Evolutionary conservation across 2,797 vertebrate species (phyloP).

Genomic region (Darevskia nairensis): DNA sequence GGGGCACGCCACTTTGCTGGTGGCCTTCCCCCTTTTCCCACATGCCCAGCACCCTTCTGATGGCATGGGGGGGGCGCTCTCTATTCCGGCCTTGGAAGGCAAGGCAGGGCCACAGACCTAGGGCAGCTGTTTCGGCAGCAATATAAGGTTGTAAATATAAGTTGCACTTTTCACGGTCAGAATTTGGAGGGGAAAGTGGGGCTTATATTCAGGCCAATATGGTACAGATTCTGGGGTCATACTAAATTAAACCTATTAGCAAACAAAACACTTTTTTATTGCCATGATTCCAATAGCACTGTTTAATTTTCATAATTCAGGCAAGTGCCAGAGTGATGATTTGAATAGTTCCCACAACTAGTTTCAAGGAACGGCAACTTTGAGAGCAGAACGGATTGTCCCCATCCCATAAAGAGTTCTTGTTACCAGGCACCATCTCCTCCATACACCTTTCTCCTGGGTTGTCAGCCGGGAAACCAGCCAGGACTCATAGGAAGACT

Average conservation of each 20-base stretch:
- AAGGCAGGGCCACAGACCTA: no score
- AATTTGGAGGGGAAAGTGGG: no score
- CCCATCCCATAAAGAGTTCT: no score
- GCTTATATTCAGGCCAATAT: no score
- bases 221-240: neutral
- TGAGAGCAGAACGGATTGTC: neutral
- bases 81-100: no score
- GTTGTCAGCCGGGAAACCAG: neutral
- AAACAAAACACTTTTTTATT: neutral
- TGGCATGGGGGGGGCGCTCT: no score
- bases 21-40: no score
- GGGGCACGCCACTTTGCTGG: accelerated
- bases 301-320: neutral
- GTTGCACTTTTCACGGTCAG: no score
- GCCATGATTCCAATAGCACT: neutral
- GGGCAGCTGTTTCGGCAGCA: no score
- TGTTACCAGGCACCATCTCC: neutral
- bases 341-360: neutral
- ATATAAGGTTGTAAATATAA: no score
- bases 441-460: neutral
- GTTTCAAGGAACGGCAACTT: neutral
- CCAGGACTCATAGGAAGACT: no score
- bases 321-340: neutral
- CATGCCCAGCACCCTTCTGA: no score
- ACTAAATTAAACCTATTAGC: neutral